Percentiles rank a stretch among this genome's conserved stretches.
Evolutionary conservation across 2,797 vertebrate species (phyloP).

Genomic region (Phrynocephalus vlangalii): DNA sequence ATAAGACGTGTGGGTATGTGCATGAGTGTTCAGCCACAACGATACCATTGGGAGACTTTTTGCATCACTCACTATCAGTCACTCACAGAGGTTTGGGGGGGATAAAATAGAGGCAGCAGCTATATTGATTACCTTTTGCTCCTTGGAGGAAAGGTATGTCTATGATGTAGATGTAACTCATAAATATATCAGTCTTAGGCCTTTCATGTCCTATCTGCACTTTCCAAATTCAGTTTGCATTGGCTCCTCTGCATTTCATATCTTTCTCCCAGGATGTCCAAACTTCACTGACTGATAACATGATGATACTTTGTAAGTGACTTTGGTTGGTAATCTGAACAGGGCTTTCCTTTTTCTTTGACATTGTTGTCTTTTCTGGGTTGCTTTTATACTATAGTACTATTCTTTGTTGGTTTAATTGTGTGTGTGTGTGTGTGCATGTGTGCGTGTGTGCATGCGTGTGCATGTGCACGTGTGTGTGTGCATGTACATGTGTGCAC

Average conservation of each 20-base stretch:
- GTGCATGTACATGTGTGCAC: too few relatives aligned
- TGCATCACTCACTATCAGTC: not conserved
- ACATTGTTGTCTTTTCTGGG: not conserved
- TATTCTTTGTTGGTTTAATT: not conserved
- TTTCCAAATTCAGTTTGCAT: not conserved
- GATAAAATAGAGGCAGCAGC: not conserved
- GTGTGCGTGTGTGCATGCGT: too few relatives aligned
- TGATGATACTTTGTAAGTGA: not conserved
- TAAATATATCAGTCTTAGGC: not conserved
- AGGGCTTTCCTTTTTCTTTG: not conserved
- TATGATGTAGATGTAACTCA: not conserved
- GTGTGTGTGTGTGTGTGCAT: too few relatives aligned
- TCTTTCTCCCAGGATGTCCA: not conserved
- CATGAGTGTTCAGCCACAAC: not conserved
- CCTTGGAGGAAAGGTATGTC: not conserved
- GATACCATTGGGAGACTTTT: not conserved
- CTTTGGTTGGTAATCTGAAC: not conserved
- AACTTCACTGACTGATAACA: not conserved
- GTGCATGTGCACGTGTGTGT: too few relatives aligned
- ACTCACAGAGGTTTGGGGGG: not conserved
- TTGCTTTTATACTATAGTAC: not conserved
- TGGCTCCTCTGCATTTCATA: not conserved
- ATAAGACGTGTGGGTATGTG: too few relatives aligned
- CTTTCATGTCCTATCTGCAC: not conserved
- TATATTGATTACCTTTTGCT: too few relatives aligned